phyloP scores from a whole-genome alignment of 2,888 invertebrate species.

The Campoletis raptor region DNA sequence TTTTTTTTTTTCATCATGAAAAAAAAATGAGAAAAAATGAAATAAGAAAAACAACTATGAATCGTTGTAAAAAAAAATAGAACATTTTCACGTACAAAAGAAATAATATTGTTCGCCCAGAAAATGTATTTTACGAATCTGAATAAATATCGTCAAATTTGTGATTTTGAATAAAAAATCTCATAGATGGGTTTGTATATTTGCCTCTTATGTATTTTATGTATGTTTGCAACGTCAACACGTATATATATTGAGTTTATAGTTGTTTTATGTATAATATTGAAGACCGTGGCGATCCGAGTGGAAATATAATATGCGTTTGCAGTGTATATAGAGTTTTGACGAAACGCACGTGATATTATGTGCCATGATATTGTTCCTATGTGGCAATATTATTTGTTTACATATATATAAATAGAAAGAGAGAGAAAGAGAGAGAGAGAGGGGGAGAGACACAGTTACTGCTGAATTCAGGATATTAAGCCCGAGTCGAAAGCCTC shows the following conservation, averaged over 20 bases:
- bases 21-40: too few relatives aligned
- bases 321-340: slow-evolving; percentile 23
- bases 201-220: not conserved
- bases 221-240: not conserved
- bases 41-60: too few relatives aligned
- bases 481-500: slow-evolving; percentile 45
- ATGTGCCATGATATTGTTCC: slow-evolving; percentile 20
- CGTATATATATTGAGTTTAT: not conserved
- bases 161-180: not conserved
- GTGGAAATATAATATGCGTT: slow-evolving; percentile 56
- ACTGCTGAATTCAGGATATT: slow-evolving; percentile 41
- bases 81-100: not conserved
- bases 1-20: too few relatives aligned
- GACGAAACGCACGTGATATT: slow-evolving; percentile 37
- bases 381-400: slow-evolving; percentile 6
- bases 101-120: not conserved
- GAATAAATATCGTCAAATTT: not conserved
- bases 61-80: too few relatives aligned
- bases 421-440: too few relatives aligned
- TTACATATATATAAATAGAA: not conserved
- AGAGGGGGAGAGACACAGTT: too few relatives aligned
- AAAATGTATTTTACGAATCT: not conserved
- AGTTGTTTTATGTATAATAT: slow-evolving; percentile 31
- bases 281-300: slow-evolving; percentile 25
- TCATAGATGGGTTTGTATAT: not conserved